Evolutionary conservation across 2,888 invertebrate genomes (phyloP).

Genomic region (Hedya salicella): DNA sequence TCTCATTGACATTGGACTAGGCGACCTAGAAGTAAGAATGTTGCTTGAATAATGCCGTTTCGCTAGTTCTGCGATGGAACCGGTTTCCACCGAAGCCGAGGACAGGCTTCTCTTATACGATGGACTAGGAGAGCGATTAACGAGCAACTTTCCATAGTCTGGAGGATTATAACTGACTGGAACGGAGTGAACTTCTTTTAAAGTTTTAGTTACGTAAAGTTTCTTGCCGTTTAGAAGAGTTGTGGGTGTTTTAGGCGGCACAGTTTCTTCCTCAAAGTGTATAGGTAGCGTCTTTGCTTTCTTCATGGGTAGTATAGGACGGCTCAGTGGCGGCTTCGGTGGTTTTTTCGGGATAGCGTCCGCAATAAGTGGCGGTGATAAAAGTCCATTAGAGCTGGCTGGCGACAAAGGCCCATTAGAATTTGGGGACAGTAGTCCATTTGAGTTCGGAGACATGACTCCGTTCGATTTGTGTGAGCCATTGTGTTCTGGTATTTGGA

Average conservation of each 20-base stretch:
- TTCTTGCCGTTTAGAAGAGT: constrained; percentile 70
- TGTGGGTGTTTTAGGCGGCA: constrained; percentile 64
- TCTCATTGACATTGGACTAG: constrained; percentile 82
- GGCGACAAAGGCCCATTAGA: constrained; percentile 74
- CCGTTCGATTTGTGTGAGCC: constrained; percentile 44
- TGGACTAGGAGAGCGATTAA: constrained; percentile 72
- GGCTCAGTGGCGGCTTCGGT: constrained; percentile 70
- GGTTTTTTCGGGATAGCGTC: constrained; percentile 78
- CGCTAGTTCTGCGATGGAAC: constrained; percentile 80
- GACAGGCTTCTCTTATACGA: constrained; percentile 73
- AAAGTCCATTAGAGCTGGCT: constrained; percentile 39
- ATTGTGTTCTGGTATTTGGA: constrained; percentile 71
- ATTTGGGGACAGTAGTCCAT: constrained; percentile 59
- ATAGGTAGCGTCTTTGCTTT: constrained; percentile 80
- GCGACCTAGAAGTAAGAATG: constrained; percentile 81
- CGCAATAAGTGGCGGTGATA: constrained; percentile 60
- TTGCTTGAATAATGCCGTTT: constrained; percentile 71
- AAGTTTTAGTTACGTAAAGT: constrained; percentile 73
- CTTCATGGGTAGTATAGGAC: constrained; percentile 75
- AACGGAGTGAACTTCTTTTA: constrained; percentile 76
- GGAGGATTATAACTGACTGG: constrained; percentile 56
- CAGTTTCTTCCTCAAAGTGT: constrained; percentile 70
- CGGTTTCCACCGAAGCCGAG: constrained; percentile 74
- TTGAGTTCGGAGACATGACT: constrained; percentile 40
- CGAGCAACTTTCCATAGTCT: constrained; percentile 65